Conservation (phyloP, 1,140 invertebrate genomes). For the Armadillidium nasatum region DNA sequence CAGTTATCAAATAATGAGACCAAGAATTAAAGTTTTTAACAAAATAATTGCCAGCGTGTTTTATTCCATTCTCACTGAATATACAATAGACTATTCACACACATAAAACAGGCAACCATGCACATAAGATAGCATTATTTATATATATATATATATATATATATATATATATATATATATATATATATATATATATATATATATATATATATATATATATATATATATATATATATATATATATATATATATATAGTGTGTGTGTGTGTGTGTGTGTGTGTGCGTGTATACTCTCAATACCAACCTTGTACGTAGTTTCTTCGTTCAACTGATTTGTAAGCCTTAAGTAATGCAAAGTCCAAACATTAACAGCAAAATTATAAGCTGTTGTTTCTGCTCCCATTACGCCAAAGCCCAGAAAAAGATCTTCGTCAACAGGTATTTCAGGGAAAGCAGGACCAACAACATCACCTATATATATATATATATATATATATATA, state of each 20-base stretch:
- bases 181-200: neutral
- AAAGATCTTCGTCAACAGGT: conserved; percentile 47
- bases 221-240: too few species aligned
- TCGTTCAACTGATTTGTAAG: conserved; percentile 43
- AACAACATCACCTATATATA: too few species aligned
- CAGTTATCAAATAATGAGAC: too few species aligned
- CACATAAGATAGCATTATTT: too few species aligned
- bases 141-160: too few species aligned
- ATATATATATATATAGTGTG: too few species aligned
- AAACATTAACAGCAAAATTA: conserved; percentile 59
- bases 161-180: neutral
- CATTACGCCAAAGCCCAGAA: conserved; percentile 41
- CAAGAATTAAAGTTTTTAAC: too few species aligned
- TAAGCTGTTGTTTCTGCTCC: conserved; percentile 55
- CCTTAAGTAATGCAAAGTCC: conserved; percentile 56
- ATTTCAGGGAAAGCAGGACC: conserved; percentile 60
- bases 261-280: too few species aligned
- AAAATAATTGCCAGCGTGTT: too few species aligned
- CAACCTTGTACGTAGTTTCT: conserved; percentile 32
- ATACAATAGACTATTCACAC: too few species aligned
- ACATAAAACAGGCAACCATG: too few species aligned
- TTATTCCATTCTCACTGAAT: too few species aligned
- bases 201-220: conserved; percentile 10
- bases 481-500: conserved; percentile 51
- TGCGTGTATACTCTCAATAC: neutral